Percentiles rank a stretch among this genome's conserved stretches.
phyloP scores from a whole-genome alignment of 2,113 vertebrate species.

The Symphodus melops region DNA sequence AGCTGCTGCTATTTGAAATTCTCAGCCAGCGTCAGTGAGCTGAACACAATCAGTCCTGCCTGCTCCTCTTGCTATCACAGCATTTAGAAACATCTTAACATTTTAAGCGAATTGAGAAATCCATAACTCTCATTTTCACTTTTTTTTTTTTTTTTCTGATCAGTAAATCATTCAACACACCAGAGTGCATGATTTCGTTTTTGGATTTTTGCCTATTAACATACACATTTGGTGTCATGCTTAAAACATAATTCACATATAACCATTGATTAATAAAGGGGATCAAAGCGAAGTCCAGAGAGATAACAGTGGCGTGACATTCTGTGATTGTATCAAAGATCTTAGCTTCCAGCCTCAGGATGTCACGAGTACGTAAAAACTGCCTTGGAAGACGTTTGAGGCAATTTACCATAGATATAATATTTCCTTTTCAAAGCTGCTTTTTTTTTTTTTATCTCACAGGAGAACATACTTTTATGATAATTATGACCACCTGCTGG shows the following conservation, averaged over 20 bases:
- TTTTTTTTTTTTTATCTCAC: conserved; percentile 7
- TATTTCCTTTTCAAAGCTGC: neutral
- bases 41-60: conserved; percentile 40
- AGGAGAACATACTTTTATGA: neutral
- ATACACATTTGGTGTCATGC: conserved; percentile 47
- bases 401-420: neutral
- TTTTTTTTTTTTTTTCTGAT: conserved; percentile 1
- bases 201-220: conserved; percentile 35
- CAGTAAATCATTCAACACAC: conserved; percentile 38
- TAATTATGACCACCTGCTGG: conserved; percentile 31
- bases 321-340: neutral
- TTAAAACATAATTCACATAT: conserved; percentile 63
- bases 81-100: conserved; percentile 38
- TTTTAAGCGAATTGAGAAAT: conserved; percentile 13
- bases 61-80: conserved; percentile 19
- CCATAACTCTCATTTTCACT: conserved; percentile 4
- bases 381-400: conserved; percentile 34
- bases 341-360: neutral
- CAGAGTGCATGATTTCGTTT: conserved; percentile 26
- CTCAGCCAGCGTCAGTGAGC: conserved; percentile 23
- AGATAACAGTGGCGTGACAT: neutral
- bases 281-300: conserved; percentile 30
- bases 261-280: conserved; percentile 63
- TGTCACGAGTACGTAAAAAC: conserved; percentile 4
- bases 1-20: conserved; percentile 70